Conservation (phyloP, 1,140 invertebrate genomes). For the Drosophila subobscura region DNA sequence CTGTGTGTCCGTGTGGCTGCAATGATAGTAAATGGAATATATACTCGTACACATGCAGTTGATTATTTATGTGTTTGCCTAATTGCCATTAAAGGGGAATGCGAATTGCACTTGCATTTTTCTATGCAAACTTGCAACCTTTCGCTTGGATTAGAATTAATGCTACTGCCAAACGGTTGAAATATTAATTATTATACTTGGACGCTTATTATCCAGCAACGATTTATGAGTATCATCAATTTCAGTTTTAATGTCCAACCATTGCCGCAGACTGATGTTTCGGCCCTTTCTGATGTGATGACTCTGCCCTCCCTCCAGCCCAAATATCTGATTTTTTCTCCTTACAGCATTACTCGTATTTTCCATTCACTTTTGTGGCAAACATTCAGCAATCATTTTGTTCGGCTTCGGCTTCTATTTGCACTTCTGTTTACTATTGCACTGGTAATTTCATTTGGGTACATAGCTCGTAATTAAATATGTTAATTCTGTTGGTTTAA, state of each 20-base stretch:
- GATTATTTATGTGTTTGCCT: constrained; percentile 29
- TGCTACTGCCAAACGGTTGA: constrained; percentile 7
- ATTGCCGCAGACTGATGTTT: no score
- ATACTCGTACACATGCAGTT: constrained; percentile 1
- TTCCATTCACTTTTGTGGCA: constrained; percentile 34
- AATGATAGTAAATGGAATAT: not conserved
- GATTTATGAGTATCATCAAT: constrained; percentile 77
- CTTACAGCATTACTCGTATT: not conserved
- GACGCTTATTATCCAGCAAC: constrained; percentile 17
- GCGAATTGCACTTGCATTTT: constrained; percentile 11
- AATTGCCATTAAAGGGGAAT: constrained; percentile 4
- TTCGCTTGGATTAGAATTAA: constrained; percentile 36
- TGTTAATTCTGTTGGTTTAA: constrained; percentile 60
- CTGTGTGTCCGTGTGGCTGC: constrained; percentile 11
- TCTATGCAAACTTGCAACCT: constrained; percentile 42
- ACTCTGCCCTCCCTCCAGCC: constrained; percentile 14
- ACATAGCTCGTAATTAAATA: constrained; percentile 62
- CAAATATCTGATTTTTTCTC: not conserved
- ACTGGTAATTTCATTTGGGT: constrained; percentile 52
- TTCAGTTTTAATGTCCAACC: constrained; percentile 20
- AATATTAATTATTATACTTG: constrained; percentile 50
- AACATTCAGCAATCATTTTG: constrained; percentile 9
- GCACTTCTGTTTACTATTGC: constrained; percentile 37
- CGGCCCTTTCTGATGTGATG: constrained; percentile 1
- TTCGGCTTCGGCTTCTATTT: constrained; percentile 32